A percentile compares a stretch with the other conserved stretches of the same genome.
These are phyloP conservation scores for Diadegma fenestrale DNA, from an alignment of 2,888 invertebrate genomes.

Conservation along the genomic window DNA sequence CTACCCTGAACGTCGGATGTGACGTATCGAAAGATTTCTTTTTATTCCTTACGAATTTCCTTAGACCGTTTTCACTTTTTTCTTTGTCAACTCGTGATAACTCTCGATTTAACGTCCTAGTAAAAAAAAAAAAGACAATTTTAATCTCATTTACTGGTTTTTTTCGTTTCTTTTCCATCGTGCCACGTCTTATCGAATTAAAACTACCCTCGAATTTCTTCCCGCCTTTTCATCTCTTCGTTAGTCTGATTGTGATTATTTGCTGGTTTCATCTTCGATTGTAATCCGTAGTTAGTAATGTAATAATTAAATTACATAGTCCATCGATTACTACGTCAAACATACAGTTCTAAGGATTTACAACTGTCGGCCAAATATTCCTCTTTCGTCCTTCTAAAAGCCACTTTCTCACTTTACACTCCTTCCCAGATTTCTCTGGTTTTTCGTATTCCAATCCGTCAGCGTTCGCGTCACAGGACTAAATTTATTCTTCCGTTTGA, in stretches of 20 bases:
- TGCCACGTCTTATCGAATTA: slow-evolving; percentile 49
- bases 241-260: slow-evolving; percentile 60
- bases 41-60: slow-evolving; percentile 8
- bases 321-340: slow-evolving; percentile 66
- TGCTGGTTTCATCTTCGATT: slow-evolving; percentile 56
- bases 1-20: slow-evolving; percentile 70
- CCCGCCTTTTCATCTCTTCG: slow-evolving; percentile 1
- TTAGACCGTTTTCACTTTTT: neutral
- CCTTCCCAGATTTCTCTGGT: slow-evolving; percentile 5
- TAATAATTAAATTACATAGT: slow-evolving; percentile 55
- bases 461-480: too few species aligned
- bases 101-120: neutral
- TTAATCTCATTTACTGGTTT: neutral
- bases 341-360: slow-evolving; percentile 65
- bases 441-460: neutral
- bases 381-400: slow-evolving; percentile 24
- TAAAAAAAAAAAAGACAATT: neutral
- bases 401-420: slow-evolving; percentile 23
- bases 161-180: slow-evolving; percentile 12
- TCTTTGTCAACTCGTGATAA: slow-evolving; percentile 6
- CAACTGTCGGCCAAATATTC: slow-evolving; percentile 48
- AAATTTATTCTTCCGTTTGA: too few species aligned
- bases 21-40: slow-evolving; percentile 58
- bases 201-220: slow-evolving; percentile 55
- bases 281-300: slow-evolving; percentile 62